Evolutionary conservation across 2,888 invertebrate species (phyloP).

Genomic region (Sinhomidia bicolor): DNA sequence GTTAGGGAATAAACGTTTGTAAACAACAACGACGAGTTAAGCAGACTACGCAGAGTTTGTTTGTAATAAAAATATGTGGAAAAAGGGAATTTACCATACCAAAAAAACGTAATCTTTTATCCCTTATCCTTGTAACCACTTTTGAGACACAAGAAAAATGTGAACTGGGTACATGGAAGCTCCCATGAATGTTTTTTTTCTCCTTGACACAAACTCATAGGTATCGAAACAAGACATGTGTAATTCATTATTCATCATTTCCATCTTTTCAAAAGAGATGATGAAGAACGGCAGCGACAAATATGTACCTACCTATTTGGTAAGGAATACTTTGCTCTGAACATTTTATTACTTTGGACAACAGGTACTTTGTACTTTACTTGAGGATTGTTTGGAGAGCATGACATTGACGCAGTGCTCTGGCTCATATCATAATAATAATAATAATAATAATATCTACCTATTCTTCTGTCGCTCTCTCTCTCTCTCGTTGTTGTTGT

Average conservation of each 20-base stretch:
- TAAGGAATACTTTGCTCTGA: background rate
- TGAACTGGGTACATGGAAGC: background rate
- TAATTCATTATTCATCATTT: conserved; percentile 21
- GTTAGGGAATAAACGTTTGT: background rate
- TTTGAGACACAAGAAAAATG: background rate
- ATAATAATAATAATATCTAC: no score
- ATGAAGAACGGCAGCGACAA: conserved; percentile 9
- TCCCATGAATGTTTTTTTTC: background rate
- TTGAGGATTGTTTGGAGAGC: background rate
- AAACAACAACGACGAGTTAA: background rate
- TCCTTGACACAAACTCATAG: background rate
- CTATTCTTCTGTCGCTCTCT: conserved; percentile 11
- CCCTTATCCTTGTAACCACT: background rate
- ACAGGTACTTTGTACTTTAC: background rate
- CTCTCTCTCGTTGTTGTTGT: background rate
- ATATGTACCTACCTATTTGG: background rate
- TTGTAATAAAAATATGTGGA: background rate
- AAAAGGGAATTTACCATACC: no score
- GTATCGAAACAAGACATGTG: background rate
- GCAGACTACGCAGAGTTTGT: no score
- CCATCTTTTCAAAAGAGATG: background rate
- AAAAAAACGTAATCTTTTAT: background rate
- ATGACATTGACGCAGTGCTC: conserved; percentile 39
- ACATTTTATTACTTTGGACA: conserved; percentile 9
- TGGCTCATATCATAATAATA: conserved; percentile 32